Evolutionary conservation across 2,888 invertebrate genomes (phyloP).

Genomic region (Nymphalis urticae): DNA sequence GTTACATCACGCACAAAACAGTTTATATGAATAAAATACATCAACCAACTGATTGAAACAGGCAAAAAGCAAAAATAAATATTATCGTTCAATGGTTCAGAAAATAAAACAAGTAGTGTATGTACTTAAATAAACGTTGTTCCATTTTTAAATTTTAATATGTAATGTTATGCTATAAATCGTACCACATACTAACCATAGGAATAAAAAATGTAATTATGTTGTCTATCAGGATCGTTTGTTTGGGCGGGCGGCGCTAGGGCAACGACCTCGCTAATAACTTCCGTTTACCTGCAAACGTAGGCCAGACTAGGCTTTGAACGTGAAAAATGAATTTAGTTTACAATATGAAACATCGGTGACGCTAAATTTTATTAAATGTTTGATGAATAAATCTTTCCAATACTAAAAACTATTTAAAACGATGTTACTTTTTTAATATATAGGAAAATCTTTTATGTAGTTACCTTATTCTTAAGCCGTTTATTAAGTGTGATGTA

Average conservation of each 20-base stretch:
- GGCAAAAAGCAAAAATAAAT: background rate
- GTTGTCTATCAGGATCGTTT: conserved; percentile 51
- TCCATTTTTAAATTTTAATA: conserved; percentile 9
- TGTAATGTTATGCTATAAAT: conserved; percentile 16
- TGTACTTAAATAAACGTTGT: background rate
- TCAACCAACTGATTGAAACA: no score
- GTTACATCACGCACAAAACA: no score
- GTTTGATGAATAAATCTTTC: background rate
- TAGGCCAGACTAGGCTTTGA: conserved; percentile 49
- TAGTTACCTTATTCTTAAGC: no score
- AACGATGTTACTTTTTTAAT: no score
- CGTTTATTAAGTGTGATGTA: no score
- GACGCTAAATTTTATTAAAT: background rate
- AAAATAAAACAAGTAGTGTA: background rate
- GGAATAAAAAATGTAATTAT: conserved; percentile 40
- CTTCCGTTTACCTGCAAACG: conserved; percentile 74
- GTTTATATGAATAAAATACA: no score
- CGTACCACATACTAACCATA: conserved; percentile 22
- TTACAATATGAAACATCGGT: conserved; percentile 5
- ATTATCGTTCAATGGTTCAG: background rate
- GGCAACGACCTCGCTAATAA: conserved; percentile 72
- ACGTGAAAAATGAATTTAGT: conserved; percentile 27
- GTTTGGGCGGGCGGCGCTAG: conserved; percentile 62
- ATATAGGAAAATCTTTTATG: no score
- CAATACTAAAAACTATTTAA: no score